phyloP scores from a whole-genome alignment of 2,113 vertebrate genomes.

The Ancistrus triradiatus region DNA sequence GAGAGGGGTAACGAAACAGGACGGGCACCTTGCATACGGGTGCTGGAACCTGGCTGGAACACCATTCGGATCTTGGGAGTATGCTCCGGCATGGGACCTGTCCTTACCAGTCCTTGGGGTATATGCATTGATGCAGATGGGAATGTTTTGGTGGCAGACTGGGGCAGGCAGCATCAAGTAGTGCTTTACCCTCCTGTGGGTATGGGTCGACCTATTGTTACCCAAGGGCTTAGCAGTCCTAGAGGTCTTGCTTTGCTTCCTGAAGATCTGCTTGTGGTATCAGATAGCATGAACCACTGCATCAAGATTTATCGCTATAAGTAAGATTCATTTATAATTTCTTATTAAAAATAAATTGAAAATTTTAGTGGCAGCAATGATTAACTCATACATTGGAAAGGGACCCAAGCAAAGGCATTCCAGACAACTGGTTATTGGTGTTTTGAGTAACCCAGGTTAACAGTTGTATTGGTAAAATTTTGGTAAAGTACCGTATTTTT shows the following conservation, averaged over 20 bases:
- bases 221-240: conserved; percentile 68
- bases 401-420: too few relatives aligned
- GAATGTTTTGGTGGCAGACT: conserved; percentile 70
- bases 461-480: too few relatives aligned
- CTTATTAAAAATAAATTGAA: too few relatives aligned
- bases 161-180: conserved; percentile 66
- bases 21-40: conserved; percentile 67
- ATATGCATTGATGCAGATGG: conserved; percentile 69
- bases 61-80: conserved; percentile 68
- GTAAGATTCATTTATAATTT: too few relatives aligned
- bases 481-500: too few relatives aligned
- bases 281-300: conserved; percentile 78
- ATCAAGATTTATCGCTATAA: conserved; percentile 74
- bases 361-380: too few relatives aligned
- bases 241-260: conserved; percentile 66
- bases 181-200: conserved; percentile 65
- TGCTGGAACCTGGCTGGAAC: conserved; percentile 69
- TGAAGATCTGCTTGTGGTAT: conserved; percentile 65
- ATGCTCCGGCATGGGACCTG: conserved; percentile 61
- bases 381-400: too few relatives aligned
- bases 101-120: conserved; percentile 72
- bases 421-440: too few relatives aligned
- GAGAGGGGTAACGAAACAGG: conserved; percentile 70
- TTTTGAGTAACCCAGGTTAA: too few relatives aligned
- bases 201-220: conserved; percentile 57